Conservation (phyloP, 2,888 invertebrate genomes). For the Tromatobia lineatoria region DNA sequence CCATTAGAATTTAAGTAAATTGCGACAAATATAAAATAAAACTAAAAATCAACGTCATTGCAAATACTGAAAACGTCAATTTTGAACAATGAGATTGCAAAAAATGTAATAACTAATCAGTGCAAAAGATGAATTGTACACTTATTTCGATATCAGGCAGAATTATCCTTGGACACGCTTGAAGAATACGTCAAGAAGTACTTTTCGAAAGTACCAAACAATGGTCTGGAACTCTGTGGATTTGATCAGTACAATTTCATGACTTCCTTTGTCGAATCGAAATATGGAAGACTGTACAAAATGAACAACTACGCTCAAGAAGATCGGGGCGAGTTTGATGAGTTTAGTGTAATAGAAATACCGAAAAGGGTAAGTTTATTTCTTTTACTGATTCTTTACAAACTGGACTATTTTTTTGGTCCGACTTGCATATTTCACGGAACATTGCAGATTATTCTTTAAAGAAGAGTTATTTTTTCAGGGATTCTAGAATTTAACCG, state of each 20-base stretch:
- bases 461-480: no score
- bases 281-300: background rate
- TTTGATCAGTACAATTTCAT: conserved; percentile 85
- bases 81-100: no score
- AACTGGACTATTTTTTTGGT: no score
- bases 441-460: no score
- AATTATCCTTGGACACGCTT: conserved; percentile 88
- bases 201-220: conserved; percentile 90
- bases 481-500: no score
- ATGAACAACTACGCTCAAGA: background rate
- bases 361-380: background rate
- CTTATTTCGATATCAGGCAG: conserved; percentile 80
- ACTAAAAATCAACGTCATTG: no score
- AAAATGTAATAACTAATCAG: no score
- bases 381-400: background rate
- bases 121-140: background rate
- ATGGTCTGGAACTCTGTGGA: conserved; percentile 87
- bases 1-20: no score
- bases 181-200: conserved; percentile 88
- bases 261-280: background rate
- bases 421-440: no score
- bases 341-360: background rate
- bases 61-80: no score
- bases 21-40: no score
- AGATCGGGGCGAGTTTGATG: background rate